phyloP scores from a whole-genome alignment of 2,888 invertebrate genomes.

The Gymnoscelis rufifasciata region DNA sequence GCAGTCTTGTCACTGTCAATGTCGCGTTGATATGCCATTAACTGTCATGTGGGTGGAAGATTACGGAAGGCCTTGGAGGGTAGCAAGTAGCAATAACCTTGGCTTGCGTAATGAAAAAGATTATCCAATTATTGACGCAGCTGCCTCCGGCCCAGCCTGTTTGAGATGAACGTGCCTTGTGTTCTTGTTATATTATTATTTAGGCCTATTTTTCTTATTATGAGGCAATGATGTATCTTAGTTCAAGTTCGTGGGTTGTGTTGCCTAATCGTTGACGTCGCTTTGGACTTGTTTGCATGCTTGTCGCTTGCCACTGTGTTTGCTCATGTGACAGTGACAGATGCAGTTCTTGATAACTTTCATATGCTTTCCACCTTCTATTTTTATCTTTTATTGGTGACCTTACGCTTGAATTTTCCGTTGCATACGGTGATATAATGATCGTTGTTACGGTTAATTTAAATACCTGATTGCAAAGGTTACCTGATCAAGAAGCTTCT shows the following conservation, averaged over 20 bases:
- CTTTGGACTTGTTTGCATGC: constrained; percentile 15
- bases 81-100: constrained; percentile 24
- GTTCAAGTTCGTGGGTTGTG: constrained; percentile 8
- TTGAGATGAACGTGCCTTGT: constrained; percentile 15
- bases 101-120: constrained; percentile 25
- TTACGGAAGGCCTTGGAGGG: constrained; percentile 26
- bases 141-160: constrained; percentile 19
- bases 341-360: constrained; percentile 13
- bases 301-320: constrained; percentile 4
- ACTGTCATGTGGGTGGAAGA: constrained; percentile 18
- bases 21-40: constrained; percentile 20
- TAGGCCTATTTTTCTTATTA: constrained; percentile 9
- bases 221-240: constrained; percentile 12
- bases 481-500: too few species aligned
- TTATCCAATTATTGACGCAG: constrained; percentile 30
- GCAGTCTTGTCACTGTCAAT: constrained; percentile 29
- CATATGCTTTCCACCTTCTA: constrained; percentile 9
- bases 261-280: constrained; percentile 10
- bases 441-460: too few species aligned
- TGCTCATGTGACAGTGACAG: constrained; percentile 17
- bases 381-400: too few species aligned
- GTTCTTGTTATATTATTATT: constrained; percentile 9
- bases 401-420: background rate
- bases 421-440: too few species aligned
- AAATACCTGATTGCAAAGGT: too few species aligned